A percentile compares a stretch with the other conserved stretches of the same genome.
These are phyloP conservation scores for Petrocephalus microphthalmus DNA, from an alignment of 2,113 vertebrate genomes.

Conservation along the genomic window DNA sequence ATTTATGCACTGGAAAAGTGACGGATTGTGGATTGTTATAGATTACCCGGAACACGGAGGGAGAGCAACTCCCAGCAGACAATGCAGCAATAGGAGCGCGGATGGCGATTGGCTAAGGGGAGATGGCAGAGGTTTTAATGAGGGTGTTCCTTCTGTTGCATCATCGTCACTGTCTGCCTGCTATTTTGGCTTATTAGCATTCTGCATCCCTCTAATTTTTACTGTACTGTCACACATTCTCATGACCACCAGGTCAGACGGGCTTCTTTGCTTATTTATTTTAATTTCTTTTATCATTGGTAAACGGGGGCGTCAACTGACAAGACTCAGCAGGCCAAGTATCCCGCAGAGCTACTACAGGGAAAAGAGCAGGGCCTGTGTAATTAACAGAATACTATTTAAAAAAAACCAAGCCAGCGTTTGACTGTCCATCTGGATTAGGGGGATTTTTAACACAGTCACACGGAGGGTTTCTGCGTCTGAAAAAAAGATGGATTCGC, in stretches of 20 bases:
- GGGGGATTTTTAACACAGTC: background rate
- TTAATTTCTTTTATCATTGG: background rate
- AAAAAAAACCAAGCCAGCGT: background rate
- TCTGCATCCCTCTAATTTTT: background rate
- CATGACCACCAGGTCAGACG: background rate
- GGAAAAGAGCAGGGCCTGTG: background rate
- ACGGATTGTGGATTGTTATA: background rate
- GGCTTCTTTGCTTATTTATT: background rate
- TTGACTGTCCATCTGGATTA: constrained; percentile 2
- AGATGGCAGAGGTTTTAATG: background rate
- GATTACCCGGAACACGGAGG: background rate
- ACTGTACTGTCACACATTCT: background rate
- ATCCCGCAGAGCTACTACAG: background rate
- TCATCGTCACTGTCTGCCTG: background rate
- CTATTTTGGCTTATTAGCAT: background rate
- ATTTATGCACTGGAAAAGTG: background rate
- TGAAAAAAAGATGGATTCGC: background rate
- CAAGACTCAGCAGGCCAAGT: background rate
- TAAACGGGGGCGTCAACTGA: background rate
- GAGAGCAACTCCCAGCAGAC: background rate
- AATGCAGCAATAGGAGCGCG: background rate
- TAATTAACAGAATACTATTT: constrained; percentile 1
- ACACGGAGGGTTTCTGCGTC: background rate
- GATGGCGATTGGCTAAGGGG: background rate
- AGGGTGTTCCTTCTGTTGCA: background rate